phyloP scores from a whole-genome alignment of 2,797 vertebrate species.

The Pangasius krempfi region DNA sequence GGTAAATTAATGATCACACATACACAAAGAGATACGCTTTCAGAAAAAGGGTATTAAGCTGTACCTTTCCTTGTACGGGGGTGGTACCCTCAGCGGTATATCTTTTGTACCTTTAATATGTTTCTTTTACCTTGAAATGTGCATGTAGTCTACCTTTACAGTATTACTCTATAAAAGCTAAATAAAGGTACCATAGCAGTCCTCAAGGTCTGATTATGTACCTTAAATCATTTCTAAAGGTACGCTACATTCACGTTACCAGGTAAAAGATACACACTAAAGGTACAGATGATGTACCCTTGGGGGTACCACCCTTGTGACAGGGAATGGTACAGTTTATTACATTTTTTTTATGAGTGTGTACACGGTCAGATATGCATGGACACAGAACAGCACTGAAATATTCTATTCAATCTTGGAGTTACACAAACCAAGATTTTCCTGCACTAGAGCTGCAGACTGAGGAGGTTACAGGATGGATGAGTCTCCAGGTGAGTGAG shows the following conservation, averaged over 20 bases:
- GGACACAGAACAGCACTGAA: neutral
- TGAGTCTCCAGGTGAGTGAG: constrained; percentile 55
- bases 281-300: neutral
- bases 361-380: neutral
- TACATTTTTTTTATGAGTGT: neutral
- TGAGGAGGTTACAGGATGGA: constrained; percentile 15
- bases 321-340: neutral
- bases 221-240: neutral
- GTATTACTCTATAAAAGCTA: neutral
- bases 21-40: neutral
- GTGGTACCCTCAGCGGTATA: neutral
- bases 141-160: neutral
- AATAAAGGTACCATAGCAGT: neutral
- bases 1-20: constrained; percentile 12
- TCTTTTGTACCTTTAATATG: neutral
- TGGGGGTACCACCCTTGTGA: neutral
- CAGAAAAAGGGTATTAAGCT: neutral
- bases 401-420: neutral
- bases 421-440: neutral
- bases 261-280: neutral
- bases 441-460: neutral
- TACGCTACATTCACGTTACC: too few species aligned
- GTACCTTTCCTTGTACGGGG: neutral
- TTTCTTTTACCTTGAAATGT: neutral
- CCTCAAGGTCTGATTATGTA: neutral